Evolutionary conservation across 1,140 invertebrate genomes (phyloP), one percentile per base, ranked within the genome.

Genomic region (Dendroctonus valens): DNA sequence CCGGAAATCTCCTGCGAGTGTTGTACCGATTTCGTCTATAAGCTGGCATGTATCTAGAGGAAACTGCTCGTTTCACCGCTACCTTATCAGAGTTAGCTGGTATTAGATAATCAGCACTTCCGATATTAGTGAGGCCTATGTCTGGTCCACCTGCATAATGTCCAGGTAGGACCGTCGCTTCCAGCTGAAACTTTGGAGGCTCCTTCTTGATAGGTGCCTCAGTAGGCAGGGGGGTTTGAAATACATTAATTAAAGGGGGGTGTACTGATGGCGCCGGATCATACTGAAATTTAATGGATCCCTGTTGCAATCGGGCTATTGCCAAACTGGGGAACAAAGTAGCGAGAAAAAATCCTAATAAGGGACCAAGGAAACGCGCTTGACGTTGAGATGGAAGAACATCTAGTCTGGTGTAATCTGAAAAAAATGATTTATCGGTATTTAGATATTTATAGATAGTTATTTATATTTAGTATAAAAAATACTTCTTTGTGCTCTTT

Each of bases 251-350:
- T 11, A 49, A 26, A 7, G 51, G 5, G 8, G 41, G 12, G 7
- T 40, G 12, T 9, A 53, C 11, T 3, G 38, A 2, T 44, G 64
- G 64, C 40, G 55, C 41, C 1, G 61, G 61, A 54, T 66, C 64
- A 48, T 66, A 66, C 37, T 66, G 55, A 5, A 66, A 59, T 60
- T 54, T 59, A 38, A 66, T 66, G 6, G 55, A 59, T 15, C 64
- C 64, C 11, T 55, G 51, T 41, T 55, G 62, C 39, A 60, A 38
- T 37, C 37, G 50, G 15, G 52, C 64, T 26, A 66, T 37, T 5
- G 58, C 64, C 40, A 60, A 12, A 26, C 41, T 66, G 5, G 64
- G 58, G 48, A 66, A 66, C 39, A 66, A 9, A 37, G 44, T 66
- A 38, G 64, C 64, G 41, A 66, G 41, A 40, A 66, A 38, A 41